Conservation (phyloP, 2,888 invertebrate genomes). For the Biston betularia region DNA sequence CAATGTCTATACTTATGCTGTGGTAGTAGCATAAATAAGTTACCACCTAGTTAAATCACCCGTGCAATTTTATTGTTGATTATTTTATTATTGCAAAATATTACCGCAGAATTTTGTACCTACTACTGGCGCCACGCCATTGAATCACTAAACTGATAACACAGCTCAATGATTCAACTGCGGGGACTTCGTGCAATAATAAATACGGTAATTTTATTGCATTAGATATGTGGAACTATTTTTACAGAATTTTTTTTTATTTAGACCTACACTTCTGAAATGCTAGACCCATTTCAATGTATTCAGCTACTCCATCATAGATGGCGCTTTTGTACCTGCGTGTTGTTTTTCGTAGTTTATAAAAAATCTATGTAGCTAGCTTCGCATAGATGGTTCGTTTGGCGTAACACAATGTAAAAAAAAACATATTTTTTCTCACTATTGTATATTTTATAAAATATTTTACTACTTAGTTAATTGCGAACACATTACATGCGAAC, state of each 20-base stretch:
- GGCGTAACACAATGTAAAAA: too few species aligned
- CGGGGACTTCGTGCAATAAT: constrained; percentile 2
- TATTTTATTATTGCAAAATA: background rate
- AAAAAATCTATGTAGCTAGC: too few species aligned
- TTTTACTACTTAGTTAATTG: too few species aligned
- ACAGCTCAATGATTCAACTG: constrained; percentile 15
- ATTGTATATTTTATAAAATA: too few species aligned
- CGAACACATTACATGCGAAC: too few species aligned
- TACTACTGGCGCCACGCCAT: constrained; percentile 3
- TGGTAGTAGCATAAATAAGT: background rate
- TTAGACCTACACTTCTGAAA: too few species aligned
- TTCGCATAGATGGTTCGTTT: too few species aligned
- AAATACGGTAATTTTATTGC: background rate
- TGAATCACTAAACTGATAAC: constrained; percentile 3
- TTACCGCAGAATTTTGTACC: constrained; percentile 10
- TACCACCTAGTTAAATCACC: too few species aligned
- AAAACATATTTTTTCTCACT: too few species aligned
- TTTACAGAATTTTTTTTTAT: too few species aligned
- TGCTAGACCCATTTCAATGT: background rate
- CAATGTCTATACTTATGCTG: too few species aligned
- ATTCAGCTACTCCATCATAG: constrained; percentile 52
- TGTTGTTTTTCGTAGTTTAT: background rate
- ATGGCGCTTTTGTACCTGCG: constrained; percentile 49
- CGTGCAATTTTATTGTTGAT: background rate
- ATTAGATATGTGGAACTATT: background rate